Conservation (phyloP, 2,797 vertebrate genomes). For the Sebastes minor region DNA sequence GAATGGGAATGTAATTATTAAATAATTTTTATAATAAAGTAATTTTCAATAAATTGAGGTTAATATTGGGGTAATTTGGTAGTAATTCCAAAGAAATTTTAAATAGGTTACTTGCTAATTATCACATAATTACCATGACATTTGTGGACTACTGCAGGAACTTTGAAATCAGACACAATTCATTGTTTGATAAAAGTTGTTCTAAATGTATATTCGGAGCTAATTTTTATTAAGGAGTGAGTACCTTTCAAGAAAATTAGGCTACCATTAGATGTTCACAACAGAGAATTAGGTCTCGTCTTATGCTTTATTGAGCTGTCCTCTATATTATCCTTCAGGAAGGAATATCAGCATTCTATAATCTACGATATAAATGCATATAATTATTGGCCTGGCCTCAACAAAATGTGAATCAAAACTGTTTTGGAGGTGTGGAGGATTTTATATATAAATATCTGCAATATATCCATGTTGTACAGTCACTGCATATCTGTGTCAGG, state of each 20-base stretch:
- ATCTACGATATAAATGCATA: neutral
- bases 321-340: neutral
- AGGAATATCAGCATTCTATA: neutral
- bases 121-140: too few species aligned
- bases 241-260: neutral
- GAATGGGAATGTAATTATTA: too few species aligned
- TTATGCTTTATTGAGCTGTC: neutral
- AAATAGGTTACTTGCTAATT: too few species aligned
- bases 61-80: too few species aligned
- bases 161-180: neutral
- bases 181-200: neutral
- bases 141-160: neutral
- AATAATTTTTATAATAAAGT: too few species aligned
- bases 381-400: neutral
- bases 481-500: neutral
- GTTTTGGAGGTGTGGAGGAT: neutral
- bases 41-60: too few species aligned
- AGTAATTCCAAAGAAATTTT: too few species aligned
- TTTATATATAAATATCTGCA: neutral
- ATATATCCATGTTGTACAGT: neutral
- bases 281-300: neutral
- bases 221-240: neutral
- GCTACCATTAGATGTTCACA: neutral
- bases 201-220: neutral
- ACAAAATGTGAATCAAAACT: neutral